Evolutionary conservation across 2,888 invertebrate genomes (phyloP).

Genomic region (Ectobius pallidus): DNA sequence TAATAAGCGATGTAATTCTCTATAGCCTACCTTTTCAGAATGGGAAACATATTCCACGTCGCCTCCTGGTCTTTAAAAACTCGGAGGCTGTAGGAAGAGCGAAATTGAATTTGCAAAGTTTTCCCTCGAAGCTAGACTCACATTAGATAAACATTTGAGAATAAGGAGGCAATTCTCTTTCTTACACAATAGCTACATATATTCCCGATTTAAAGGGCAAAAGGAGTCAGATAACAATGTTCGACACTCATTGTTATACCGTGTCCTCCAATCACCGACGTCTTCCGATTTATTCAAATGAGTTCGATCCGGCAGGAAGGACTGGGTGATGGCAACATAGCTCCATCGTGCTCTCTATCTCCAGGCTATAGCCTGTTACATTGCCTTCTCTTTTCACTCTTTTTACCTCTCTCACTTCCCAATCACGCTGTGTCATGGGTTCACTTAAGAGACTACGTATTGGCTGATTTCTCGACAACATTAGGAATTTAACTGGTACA

Average conservation of each 20-base stretch:
- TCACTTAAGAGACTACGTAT: neutral
- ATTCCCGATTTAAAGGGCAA: neutral
- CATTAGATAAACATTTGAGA: too few species aligned
- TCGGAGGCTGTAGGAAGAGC: too few species aligned
- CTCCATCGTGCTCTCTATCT: neutral
- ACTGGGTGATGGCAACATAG: neutral
- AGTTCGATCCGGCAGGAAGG: neutral
- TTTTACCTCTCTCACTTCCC: neutral
- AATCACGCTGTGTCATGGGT: neutral
- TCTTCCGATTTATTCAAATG: slow-evolving; percentile 4
- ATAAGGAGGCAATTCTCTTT: neutral
- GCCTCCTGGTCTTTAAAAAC: too few species aligned
- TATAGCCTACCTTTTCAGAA: too few species aligned
- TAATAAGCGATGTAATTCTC: too few species aligned
- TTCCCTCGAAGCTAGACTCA: too few species aligned
- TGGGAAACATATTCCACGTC: too few species aligned
- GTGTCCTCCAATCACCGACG: neutral
- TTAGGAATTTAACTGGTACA: too few species aligned
- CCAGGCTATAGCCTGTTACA: neutral
- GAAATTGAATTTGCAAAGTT: too few species aligned
- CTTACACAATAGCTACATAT: neutral
- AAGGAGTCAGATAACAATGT: neutral
- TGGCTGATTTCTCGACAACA: neutral
- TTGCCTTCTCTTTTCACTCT: neutral
- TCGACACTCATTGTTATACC: neutral